Evolutionary conservation across 53 echinoderm and acorn worm species (phyloP).

Genomic region (Zoroaster sp.): DNA sequence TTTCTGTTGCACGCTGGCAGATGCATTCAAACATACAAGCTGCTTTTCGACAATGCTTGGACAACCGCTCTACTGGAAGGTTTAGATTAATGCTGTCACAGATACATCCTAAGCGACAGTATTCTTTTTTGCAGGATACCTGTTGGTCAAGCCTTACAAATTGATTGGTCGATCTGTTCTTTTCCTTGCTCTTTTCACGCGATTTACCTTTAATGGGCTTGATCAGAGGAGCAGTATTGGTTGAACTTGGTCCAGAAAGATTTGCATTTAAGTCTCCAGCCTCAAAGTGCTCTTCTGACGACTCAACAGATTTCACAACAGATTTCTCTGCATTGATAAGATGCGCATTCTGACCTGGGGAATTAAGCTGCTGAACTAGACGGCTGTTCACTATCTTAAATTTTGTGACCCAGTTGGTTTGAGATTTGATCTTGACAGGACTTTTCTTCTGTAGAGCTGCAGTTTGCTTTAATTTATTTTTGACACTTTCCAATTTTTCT

Average conservation of each 20-base stretch:
- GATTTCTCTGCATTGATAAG: slow-evolving; percentile 7
- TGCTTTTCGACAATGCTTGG: slow-evolving; percentile 75
- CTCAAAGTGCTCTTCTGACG: background rate
- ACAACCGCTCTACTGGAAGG: background rate
- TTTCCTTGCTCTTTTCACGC: background rate
- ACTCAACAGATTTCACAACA: background rate
- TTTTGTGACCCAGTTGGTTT: slow-evolving; percentile 39
- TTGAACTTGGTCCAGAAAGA: background rate
- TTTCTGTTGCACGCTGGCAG: slow-evolving; percentile 57
- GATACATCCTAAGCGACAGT: slow-evolving; percentile 87
- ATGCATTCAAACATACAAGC: slow-evolving; percentile 88
- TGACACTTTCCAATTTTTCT: slow-evolving; percentile 18
- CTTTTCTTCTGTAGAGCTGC: background rate
- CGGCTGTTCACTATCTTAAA: slow-evolving; percentile 39
- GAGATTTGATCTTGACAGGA: background rate
- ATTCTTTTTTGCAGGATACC: slow-evolving; percentile 63
- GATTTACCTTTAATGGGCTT: background rate
- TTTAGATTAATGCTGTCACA: slow-evolving; percentile 69
- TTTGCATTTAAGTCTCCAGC: background rate
- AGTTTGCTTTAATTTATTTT: slow-evolving; percentile 3
- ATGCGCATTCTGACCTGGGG: slow-evolving; percentile 14
- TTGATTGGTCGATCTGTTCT: background rate
- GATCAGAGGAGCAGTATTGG: background rate
- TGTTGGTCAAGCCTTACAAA: slow-evolving; percentile 24
- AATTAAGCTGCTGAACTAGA: slow-evolving; percentile 32